Conservation (phyloP, 2,797 vertebrate species). For the Sebastes aleutianus region DNA sequence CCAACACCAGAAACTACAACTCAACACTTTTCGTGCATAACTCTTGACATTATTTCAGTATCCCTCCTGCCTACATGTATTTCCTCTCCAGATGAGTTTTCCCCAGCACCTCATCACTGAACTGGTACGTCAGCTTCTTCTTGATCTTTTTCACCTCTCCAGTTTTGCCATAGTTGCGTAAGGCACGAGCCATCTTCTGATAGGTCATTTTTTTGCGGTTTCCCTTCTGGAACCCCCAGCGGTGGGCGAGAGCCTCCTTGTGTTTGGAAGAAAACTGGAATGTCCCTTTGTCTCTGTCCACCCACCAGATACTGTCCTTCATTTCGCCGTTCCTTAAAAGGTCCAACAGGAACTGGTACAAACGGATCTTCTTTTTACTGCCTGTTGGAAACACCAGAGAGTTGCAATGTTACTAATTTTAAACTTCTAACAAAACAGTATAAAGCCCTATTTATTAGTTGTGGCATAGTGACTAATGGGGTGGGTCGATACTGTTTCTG, state of each 20-base stretch:
- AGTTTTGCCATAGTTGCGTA: slow-evolving; percentile 99
- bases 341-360: slow-evolving; percentile 98
- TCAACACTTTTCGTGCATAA: neutral
- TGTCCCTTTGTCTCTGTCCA: slow-evolving; percentile 97
- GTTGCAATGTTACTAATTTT: slow-evolving; percentile 1
- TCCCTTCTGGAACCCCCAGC: slow-evolving; percentile 98
- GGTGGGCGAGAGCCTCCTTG: slow-evolving; percentile 95
- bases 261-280: slow-evolving; percentile 99
- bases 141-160: slow-evolving; percentile 99
- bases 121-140: slow-evolving; percentile 99
- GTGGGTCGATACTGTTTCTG: neutral
- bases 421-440: neutral
- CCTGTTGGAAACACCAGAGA: slow-evolving; percentile 77
- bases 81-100: slow-evolving; percentile 88
- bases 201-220: slow-evolving; percentile 99
- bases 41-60: neutral
- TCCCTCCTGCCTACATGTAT: slow-evolving; percentile 74
- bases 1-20: slow-evolving; percentile 1
- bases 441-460: neutral
- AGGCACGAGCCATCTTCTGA: slow-evolving; percentile 98
- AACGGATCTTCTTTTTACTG: slow-evolving; percentile 97
- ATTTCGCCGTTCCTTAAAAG: slow-evolving; percentile 95
- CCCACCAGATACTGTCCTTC: slow-evolving; percentile 99
- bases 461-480: neutral
- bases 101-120: slow-evolving; percentile 98